Evolutionary conservation across 2,797 vertebrate genomes (phyloP).

Genomic region (Melanogrammus aeglefinus): DNA sequence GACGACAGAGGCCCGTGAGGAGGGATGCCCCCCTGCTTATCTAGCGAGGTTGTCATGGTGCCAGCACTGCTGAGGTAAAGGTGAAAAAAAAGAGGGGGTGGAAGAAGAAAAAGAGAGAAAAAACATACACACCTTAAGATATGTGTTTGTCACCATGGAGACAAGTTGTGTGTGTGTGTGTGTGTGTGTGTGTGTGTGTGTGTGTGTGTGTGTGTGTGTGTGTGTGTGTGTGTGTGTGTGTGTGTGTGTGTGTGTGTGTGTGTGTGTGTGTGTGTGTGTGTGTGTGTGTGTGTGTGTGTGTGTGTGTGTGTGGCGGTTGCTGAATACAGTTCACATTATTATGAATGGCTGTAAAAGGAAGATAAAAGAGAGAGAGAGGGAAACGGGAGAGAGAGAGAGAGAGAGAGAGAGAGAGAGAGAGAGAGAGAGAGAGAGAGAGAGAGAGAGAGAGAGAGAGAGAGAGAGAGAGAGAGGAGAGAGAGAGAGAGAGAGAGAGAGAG

Average conservation of each 20-base stretch:
- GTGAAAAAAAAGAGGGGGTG: slow-evolving; percentile 18
- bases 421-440: slow-evolving; percentile 37
- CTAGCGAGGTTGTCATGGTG: slow-evolving; percentile 65
- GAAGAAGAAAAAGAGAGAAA: slow-evolving; percentile 25
- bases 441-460: slow-evolving; percentile 4
- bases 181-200: neutral
- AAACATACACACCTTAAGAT: slow-evolving; percentile 58
- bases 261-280: slow-evolving; percentile 21
- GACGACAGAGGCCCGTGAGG: slow-evolving; percentile 55
- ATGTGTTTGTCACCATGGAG: slow-evolving; percentile 4
- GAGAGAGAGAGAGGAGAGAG: slow-evolving; percentile 34
- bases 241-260: neutral
- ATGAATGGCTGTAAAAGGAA: slow-evolving; percentile 55
- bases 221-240: slow-evolving; percentile 60
- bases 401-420: neutral
- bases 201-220: slow-evolving; percentile 37
- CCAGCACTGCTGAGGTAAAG: slow-evolving; percentile 56
- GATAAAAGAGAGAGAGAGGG: slow-evolving; percentile 39
- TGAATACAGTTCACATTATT: slow-evolving; percentile 48
- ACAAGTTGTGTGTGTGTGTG: neutral
- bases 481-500: slow-evolving; percentile 36
- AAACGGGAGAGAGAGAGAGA: slow-evolving; percentile 9
- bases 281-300: slow-evolving; percentile 65
- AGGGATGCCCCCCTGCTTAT: slow-evolving; percentile 70
- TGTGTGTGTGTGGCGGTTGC: slow-evolving; percentile 61